Evolutionary conservation across 2,113 vertebrate genomes (phyloP), one percentile per base, ranked within the genome.

Genomic region (Nestor notabilis): DNA sequence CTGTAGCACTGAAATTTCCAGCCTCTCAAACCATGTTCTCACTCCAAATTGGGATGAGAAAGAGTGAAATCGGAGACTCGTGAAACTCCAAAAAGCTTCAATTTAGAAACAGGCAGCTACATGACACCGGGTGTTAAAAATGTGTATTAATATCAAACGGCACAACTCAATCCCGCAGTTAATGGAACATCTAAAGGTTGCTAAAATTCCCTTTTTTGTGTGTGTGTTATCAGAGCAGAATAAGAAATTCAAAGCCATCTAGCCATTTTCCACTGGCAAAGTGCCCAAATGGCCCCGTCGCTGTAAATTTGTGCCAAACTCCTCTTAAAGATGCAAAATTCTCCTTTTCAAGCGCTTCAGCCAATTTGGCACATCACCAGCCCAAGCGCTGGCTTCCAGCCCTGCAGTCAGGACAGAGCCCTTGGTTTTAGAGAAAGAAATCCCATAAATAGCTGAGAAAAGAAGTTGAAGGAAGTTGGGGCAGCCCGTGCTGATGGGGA

Each of bases 181-280:
- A 95, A 94, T 53, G 83, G 72, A 87, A 81, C 27, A 77, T 72
- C 93, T 87, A 84, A 87, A 89, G 80, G n/a, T 90, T 75, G 84
- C 66, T 87, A 53, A 78, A 95, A 82, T 80, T 66, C 66, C 4
- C 2, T 12, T 11, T 16, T 35, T 60, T 64, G 66, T 71, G 49
- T 64, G 37, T 0, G 39, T 46, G 37, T 37, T 65, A 75, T 84
- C 64, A 49, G 72, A 89, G 60, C 55, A 53, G 77, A 89, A 58
- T 37, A 50, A 18, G 65, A 43, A 49, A 78, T 24, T 50, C 14
- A 15, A 88, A 75, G 18, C 28, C 61, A 52, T 52, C 12, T 70
- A 89, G 29, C 14, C 47, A 82, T 82, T 37, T 91, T 87, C 87
- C 84, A 70, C 47, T 70, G 0, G 0, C 71, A 29, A 90, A 94